Base-by-base conservation (phyloP, 2,888 invertebrate species). In the Byasa hedistus region DNA sequence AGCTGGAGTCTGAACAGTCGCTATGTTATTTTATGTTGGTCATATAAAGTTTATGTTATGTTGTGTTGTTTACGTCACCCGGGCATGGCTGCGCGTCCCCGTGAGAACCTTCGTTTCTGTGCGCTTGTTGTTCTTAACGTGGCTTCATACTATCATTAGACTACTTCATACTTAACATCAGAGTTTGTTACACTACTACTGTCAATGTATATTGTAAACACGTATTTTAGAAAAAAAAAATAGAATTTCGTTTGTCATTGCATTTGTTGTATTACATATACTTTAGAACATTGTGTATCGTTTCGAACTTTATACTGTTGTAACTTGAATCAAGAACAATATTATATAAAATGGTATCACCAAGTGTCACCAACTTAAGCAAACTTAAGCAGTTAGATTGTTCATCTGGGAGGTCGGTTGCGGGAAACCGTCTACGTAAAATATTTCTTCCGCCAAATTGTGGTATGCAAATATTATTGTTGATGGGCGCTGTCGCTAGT, bases 61-160 rank as follows among this genome's bases (percentile, higher is more conserved):
- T 78, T 77, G 76, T 81, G 78, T 81, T 81, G 78, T 82, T 76
- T 79, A 82, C 70, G 77, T 86, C 84, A 84, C 81, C 83, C 86
- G 90, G 91, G 91, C 89, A 89, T 91, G 91, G 90, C 89, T 81
- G 83, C 87, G 87, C 81, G 86, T 81, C 81, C 86, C 82, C 84
- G 80, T 80, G 84, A 79, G 78, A 71, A 81, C 79, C 82, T 78
- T 79, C 80, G 85, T 89, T 90, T 89, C 85, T 91, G 91, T 91
- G 91, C 91, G 91, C 91, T 91, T 91, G 91, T 91, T 91, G 91
- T 90, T 86, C 89, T 88, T 86, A 78, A 80, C 84, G 84, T 84
- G 69, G 84, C 86, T 83, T 85, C 78, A 78, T 73, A 79, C 71
- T 69, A 69, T 73, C 72, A 76, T 64, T 61, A 54, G 57, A 69